Evolutionary conservation across 2,113 vertebrate genomes (phyloP).

Genomic region (Elanus axillaris): DNA sequence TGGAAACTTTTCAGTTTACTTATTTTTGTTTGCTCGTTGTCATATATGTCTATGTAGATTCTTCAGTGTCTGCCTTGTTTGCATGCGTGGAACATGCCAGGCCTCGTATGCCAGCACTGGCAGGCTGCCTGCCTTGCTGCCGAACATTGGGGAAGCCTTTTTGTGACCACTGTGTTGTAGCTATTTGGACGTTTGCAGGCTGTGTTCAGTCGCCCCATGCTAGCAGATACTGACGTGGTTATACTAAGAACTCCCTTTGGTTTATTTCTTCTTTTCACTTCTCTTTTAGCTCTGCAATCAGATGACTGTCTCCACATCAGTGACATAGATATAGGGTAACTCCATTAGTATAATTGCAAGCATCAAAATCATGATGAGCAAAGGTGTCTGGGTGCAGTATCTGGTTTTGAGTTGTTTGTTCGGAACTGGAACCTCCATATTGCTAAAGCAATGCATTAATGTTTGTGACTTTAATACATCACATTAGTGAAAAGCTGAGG

Average conservation of each 20-base stretch:
- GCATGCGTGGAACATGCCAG: neutral
- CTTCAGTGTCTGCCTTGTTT: neutral
- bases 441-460: neutral
- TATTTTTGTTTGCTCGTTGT: neutral
- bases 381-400: neutral
- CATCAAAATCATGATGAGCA: no score
- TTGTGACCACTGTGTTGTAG: neutral
- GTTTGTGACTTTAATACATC: conserved; percentile 8
- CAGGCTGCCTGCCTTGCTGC: neutral
- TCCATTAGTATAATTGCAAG: fast-evolving
- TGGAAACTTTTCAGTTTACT: neutral
- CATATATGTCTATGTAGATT: fast-evolving
- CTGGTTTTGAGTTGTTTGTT: neutral
- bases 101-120: fast-evolving
- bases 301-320: no score
- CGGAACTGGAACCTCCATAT: neutral
- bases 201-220: neutral
- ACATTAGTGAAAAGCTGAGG: neutral
- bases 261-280: neutral
- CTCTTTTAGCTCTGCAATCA: neutral
- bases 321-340: neutral
- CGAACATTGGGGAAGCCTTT: fast-evolving
- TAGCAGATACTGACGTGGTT: neutral
- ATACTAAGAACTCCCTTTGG: neutral
- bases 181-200: no score